Base-by-base conservation (phyloP, 2,888 invertebrate species). In the Drosophila peninsularis region DNA sequence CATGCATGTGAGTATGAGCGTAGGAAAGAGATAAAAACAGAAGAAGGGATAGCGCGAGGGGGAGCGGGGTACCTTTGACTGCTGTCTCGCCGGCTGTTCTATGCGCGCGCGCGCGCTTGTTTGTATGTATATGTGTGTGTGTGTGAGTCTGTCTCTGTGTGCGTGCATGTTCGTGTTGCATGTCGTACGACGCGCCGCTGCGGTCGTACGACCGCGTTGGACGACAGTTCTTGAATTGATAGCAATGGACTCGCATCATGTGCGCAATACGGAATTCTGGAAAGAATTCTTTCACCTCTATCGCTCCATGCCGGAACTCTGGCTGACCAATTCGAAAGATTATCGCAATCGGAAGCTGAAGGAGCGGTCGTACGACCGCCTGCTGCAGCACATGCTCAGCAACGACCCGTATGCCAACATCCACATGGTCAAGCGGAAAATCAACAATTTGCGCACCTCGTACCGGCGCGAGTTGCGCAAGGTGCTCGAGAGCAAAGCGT, bases 381-480 rank as follows among this genome's bases (percentile, higher is more conserved):
- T 83, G 2, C 34, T 83, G 13, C 24, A 44, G 0, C 62, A 70
- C 3, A 17, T 83, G 55, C 82, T 69, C 5, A 36, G 27, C 10
- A 21, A 17, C 6, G 77, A 87, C 32, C 55, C 62, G 0, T 3
- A 49, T n/a, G 68, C 71, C 0, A 83, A 83, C 39, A 73, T 79
- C 0, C 77, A 87, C 24, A 63, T 75, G 54, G 64, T 84, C 0
- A 88, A 85, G 54, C 67, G 88, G 0, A 85, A 88, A 36, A 88
- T 88, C 6, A 85, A 85, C 64, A 88, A 85, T 74, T 41, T 88
- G 6, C 80, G 88, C 6, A 82, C 85, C 14, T 82, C 85, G n/a
- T 87, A 87, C 13, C 75, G 85, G 0, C 73, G 83, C 6, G 88
- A 84, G 58, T 36, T 84, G 50, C 80, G 83, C 14, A 83, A 83